These are phyloP conservation scores for Tenrec ecaudatus DNA, from an alignment of 2,113 vertebrate species.

Conservation along the genomic window DNA sequence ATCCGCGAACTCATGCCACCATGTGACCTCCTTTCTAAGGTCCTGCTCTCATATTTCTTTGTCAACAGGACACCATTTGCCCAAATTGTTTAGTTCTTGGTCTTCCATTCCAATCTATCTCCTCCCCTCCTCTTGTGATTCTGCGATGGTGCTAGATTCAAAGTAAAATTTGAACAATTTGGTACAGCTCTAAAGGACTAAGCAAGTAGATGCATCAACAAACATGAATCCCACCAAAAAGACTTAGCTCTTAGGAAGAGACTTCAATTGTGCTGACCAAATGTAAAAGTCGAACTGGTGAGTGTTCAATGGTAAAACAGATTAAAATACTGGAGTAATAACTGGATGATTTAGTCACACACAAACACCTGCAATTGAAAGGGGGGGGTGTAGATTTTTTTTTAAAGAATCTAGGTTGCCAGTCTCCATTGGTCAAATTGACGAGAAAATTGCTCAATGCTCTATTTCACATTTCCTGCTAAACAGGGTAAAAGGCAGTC, in stretches of 20 bases:
- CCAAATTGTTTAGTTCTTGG: not conserved
- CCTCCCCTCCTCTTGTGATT: not conserved
- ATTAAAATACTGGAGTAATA: constrained; percentile 72
- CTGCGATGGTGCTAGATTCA: not conserved
- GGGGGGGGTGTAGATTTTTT: fast-evolving
- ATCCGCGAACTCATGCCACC: not conserved
- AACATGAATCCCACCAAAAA: not conserved
- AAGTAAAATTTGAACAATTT: constrained; percentile 44
- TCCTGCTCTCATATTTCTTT: not conserved
- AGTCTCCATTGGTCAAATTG: constrained; percentile 65
- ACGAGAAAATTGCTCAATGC: constrained; percentile 74
- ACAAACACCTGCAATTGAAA: constrained; percentile 20
- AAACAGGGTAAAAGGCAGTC: constrained; percentile 64
- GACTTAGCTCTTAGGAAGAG: not conserved
- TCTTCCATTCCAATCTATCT: not conserved
- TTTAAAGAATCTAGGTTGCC: constrained; percentile 42
- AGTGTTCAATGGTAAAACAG: constrained; percentile 1
- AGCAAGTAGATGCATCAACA: constrained; percentile 18
- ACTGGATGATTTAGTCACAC: constrained; percentile 62
- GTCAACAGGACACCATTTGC: not conserved
- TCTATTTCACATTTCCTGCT: constrained; percentile 71
- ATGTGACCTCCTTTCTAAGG: not conserved
- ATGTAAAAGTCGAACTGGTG: constrained; percentile 22
- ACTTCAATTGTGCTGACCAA: constrained; percentile 12
- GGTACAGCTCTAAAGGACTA: constrained; percentile 4